phyloP scores from a whole-genome alignment of 2,888 invertebrate genomes.

The Galerucella nymphaeae region DNA sequence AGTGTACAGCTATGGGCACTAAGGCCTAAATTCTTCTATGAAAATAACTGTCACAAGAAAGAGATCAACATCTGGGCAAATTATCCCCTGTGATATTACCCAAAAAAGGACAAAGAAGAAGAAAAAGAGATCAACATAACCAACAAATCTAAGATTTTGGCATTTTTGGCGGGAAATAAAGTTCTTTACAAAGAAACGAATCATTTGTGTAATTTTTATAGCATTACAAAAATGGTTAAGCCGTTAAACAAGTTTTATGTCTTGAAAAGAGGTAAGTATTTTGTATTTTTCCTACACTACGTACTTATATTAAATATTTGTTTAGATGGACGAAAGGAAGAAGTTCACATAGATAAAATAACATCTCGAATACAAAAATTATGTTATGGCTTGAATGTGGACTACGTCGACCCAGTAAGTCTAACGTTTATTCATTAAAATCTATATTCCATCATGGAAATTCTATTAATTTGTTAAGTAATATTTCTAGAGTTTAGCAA shows the following conservation, averaged over 20 bases:
- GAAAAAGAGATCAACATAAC: not conserved
- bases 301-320: constrained; percentile 18
- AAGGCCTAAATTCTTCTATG: too few species aligned
- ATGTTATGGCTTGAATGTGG: constrained; percentile 95
- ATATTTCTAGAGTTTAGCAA: not conserved
- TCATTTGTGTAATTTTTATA: not conserved
- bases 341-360: constrained; percentile 97
- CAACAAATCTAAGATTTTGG: not conserved
- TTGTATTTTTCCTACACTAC: not conserved
- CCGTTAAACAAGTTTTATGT: constrained; percentile 63
- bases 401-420: constrained; percentile 95
- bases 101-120: too few species aligned
- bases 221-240: constrained; percentile 24
- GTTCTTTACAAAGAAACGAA: not conserved
- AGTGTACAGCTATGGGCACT: too few species aligned
- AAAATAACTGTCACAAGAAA: too few species aligned
- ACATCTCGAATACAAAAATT: constrained; percentile 94
- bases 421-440: not conserved
- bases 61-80: too few species aligned
- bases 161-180: constrained; percentile 21
- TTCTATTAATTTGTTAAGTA: too few species aligned
- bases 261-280: constrained; percentile 65
- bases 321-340: constrained; percentile 88
- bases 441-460: too few species aligned
- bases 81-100: too few species aligned